These are phyloP conservation scores for Pyralis farinalis DNA, from an alignment of 2,888 invertebrate genomes.

Conservation along the genomic window DNA sequence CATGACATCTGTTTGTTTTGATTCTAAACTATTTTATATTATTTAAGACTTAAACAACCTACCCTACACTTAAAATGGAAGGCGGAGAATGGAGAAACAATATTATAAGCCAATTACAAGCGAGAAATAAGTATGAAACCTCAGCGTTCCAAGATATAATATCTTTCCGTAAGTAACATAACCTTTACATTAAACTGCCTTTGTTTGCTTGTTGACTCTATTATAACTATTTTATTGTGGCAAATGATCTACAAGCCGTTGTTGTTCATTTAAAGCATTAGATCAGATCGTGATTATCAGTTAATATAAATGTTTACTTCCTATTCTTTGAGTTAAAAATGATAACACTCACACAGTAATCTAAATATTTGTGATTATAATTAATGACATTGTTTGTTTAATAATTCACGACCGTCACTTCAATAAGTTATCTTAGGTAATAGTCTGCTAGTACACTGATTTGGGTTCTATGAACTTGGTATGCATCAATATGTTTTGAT, in stretches of 20 bases:
- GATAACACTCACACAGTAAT: too few species aligned
- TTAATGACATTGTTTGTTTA: constrained; percentile 5
- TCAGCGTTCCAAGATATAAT: constrained; percentile 90
- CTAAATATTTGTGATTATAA: neutral
- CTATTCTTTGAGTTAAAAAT: too few species aligned
- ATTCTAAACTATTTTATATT: constrained; percentile 29
- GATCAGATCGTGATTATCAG: neutral
- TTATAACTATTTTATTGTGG: constrained; percentile 10
- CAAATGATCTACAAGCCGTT: neutral
- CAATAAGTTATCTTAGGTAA: constrained; percentile 2
- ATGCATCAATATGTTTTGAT: too few species aligned
- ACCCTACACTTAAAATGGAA: constrained; percentile 54
- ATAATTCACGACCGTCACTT: neutral
- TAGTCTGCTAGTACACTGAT: constrained; percentile 8
- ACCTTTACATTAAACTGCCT: constrained; percentile 37
- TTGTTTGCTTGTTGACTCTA: constrained; percentile 33
- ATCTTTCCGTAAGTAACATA: constrained; percentile 87
- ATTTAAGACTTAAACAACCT: neutral
- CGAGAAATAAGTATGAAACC: constrained; percentile 88
- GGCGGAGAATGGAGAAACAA: constrained; percentile 84
- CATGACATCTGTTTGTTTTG: constrained; percentile 71
- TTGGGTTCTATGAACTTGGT: neutral
- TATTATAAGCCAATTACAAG: constrained; percentile 85
- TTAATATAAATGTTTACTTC: neutral
- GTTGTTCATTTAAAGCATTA: neutral